Conservation (phyloP, 2,888 invertebrate genomes). For the Atherix ibis region DNA sequence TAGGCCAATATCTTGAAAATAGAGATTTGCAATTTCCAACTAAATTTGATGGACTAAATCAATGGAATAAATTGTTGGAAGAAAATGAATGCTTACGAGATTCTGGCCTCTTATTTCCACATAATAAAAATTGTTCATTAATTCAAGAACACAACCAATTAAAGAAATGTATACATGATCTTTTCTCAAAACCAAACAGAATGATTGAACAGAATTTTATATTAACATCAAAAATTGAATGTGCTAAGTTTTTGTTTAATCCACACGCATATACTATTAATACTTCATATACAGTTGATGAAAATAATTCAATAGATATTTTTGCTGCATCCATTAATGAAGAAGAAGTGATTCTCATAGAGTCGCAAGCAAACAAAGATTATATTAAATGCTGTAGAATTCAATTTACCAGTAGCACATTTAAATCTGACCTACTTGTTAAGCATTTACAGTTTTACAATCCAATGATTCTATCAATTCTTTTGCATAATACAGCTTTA, state of each 20-base stretch:
- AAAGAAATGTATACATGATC: slow-evolving; percentile 44
- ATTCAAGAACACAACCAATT: slow-evolving; percentile 65
- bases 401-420: slow-evolving; percentile 34
- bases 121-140: slow-evolving; percentile 59
- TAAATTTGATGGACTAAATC: slow-evolving; percentile 50
- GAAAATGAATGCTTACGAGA: slow-evolving; percentile 57
- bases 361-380: too few species aligned
- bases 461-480: slow-evolving; percentile 45
- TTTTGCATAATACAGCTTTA: slow-evolving; percentile 42
- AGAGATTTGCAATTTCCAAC: slow-evolving; percentile 48
- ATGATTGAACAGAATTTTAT: slow-evolving; percentile 47
- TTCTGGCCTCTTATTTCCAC: slow-evolving; percentile 56
- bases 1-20: slow-evolving; percentile 81
- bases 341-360: slow-evolving; percentile 25
- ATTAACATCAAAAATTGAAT: slow-evolving; percentile 37
- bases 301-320: slow-evolving; percentile 19
- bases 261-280: slow-evolving; percentile 13
- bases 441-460: slow-evolving; percentile 64
- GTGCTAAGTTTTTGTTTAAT: slow-evolving; percentile 18
- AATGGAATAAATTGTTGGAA: slow-evolving; percentile 60
- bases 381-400: slow-evolving; percentile 39
- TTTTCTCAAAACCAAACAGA: slow-evolving; percentile 50
- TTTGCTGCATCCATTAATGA: slow-evolving; percentile 20
- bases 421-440: slow-evolving; percentile 35
- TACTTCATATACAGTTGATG: slow-evolving; percentile 21